Conservation (phyloP, 2,113 vertebrate species). For the Notechis scutatus region DNA sequence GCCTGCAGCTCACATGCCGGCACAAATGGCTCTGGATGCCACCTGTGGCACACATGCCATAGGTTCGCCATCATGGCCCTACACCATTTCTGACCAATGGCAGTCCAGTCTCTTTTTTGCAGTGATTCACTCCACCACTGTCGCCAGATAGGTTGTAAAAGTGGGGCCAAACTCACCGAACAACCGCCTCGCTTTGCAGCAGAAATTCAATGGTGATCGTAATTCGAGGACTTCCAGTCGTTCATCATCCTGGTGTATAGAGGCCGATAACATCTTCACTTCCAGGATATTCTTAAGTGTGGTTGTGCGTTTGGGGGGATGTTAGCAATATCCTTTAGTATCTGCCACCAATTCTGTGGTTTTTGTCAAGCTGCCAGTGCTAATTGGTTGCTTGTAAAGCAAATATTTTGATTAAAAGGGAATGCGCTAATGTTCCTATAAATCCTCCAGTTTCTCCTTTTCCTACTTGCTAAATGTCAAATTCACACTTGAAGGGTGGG, state of each 20-base stretch:
- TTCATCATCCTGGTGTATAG: neutral
- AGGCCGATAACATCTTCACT: neutral
- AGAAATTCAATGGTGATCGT: neutral
- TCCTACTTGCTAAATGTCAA: no score
- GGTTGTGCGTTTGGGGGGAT: neutral
- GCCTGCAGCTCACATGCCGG: no score
- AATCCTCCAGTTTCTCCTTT: neutral
- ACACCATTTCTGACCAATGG: no score
- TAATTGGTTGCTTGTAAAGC: neutral
- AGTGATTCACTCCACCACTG: no score
- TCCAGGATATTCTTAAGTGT: neutral
- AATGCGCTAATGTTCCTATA: neutral
- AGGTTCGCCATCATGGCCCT: no score
- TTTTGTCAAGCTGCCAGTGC: neutral
- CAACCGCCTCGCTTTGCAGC: no score
- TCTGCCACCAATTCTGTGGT: neutral
- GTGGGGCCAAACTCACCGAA: no score
- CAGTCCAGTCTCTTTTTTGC: no score
- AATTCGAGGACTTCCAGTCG: neutral
- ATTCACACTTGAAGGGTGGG: no score
- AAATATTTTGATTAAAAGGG: neutral
- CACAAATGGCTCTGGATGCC: no score
- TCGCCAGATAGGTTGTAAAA: fast-evolving
- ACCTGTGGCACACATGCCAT: no score
- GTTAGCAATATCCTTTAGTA: neutral